These are phyloP conservation scores for Prionace glauca DNA, from an alignment of 2,797 vertebrate genomes.

Conservation along the genomic window DNA sequence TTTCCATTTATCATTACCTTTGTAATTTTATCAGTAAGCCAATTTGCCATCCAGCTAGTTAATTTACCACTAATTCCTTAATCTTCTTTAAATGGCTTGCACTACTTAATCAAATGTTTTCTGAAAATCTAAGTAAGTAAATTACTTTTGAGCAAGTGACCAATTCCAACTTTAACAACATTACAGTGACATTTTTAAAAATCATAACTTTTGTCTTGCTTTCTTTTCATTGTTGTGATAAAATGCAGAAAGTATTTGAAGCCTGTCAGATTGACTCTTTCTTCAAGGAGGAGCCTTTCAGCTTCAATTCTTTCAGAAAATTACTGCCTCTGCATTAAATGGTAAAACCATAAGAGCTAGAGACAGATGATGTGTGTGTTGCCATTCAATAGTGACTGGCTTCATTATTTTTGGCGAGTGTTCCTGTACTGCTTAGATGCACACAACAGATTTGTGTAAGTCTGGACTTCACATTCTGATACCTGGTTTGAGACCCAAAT, in stretches of 20 bases:
- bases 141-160: slow-evolving; percentile 24
- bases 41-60: not conserved
- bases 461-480: not conserved
- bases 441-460: not conserved
- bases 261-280: not conserved
- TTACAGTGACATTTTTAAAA: not conserved
- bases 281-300: not conserved
- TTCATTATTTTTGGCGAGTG: not conserved
- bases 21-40: not conserved
- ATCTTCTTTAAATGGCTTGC: not conserved
- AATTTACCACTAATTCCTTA: slow-evolving; percentile 19
- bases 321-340: not conserved
- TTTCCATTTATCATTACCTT: not conserved
- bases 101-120: not conserved
- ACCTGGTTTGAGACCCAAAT: not conserved
- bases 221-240: not conserved
- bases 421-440: not conserved
- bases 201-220: not conserved
- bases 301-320: not conserved
- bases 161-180: not conserved
- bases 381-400: not conserved
- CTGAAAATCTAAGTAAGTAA: slow-evolving; percentile 15
- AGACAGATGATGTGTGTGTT: not conserved
- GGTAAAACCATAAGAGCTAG: not conserved
- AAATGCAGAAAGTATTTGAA: not conserved